Percentiles rank a stretch among this genome's conserved stretches.
Conservation (phyloP, 2,113 vertebrate species). For the Opisthocomus hoazin region DNA sequence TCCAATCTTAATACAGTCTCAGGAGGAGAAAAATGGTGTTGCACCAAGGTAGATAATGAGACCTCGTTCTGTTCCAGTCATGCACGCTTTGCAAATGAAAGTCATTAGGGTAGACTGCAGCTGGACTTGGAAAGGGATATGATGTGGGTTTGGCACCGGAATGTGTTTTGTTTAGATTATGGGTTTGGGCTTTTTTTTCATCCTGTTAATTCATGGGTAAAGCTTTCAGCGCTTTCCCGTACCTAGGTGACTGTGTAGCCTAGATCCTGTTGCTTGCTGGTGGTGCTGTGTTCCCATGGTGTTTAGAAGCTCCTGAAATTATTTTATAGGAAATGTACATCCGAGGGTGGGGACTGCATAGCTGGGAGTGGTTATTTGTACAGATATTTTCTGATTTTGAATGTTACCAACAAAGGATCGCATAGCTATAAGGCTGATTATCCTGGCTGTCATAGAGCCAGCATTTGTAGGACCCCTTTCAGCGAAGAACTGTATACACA, state of each 20-base stretch:
- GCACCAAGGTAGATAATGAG: not conserved
- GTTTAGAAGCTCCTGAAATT: not conserved
- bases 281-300: accelerated
- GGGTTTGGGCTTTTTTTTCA: not conserved
- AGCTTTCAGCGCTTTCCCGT: not conserved
- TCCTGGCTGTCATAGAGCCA: not conserved
- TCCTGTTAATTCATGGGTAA: accelerated
- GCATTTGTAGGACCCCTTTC: not conserved
- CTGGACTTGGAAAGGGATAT: not conserved
- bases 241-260: not conserved
- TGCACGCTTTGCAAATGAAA: not conserved
- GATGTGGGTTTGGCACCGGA: not conserved
- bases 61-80: not conserved
- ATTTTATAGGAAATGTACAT: accelerated
- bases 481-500: accelerated
- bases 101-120: not conserved
- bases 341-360: not conserved
- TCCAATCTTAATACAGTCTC: not conserved
- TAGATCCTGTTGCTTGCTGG: not conserved
- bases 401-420: not conserved
- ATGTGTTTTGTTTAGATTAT: accelerated
- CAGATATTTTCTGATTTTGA: not conserved
- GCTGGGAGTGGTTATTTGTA: not conserved
- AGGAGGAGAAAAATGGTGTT: not conserved
- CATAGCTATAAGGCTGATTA: not conserved